These are phyloP conservation scores for Heteromyza rotundicornis DNA, from an alignment of 2,888 invertebrate species.

Conservation along the genomic window DNA sequence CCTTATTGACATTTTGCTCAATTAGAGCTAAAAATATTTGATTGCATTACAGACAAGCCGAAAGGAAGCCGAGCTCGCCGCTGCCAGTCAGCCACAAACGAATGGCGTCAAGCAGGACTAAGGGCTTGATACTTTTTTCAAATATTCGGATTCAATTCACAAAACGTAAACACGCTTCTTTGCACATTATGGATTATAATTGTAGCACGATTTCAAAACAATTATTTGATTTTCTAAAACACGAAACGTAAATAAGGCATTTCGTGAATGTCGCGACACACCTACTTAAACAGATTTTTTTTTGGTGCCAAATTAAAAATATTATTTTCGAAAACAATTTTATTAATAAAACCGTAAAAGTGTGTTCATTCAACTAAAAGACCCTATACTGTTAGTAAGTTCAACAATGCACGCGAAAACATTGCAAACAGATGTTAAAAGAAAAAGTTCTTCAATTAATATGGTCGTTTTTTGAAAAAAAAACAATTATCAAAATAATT, in stretches of 20 bases:
- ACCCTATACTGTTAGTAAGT: neutral
- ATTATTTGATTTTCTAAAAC: too few species aligned
- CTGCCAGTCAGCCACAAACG: slow-evolving; percentile 65
- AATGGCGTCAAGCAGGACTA: slow-evolving; percentile 71
- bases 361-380: slow-evolving; percentile 23
- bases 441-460: neutral
- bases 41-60: slow-evolving; percentile 66
- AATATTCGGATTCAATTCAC: slow-evolving; percentile 9
- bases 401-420: neutral
- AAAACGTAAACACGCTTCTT: slow-evolving; percentile 1
- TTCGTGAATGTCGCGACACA: too few species aligned
- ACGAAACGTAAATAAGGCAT: neutral
- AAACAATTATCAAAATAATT: slow-evolving; percentile 53
- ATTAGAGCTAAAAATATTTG: neutral
- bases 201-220: slow-evolving; percentile 14
- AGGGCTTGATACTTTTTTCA: slow-evolving; percentile 31
- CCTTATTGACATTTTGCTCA: neutral
- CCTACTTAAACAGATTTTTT: too few species aligned
- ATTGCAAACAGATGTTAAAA: neutral
- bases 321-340: neutral
- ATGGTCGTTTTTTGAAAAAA: slow-evolving; percentile 8
- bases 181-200: slow-evolving; percentile 10
- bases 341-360: slow-evolving; percentile 6
- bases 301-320: slow-evolving; percentile 3
- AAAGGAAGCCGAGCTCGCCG: slow-evolving; percentile 65